Evolutionary conservation across 2,797 vertebrate species (phyloP), one percentile per base, ranked within the genome.

Genomic region (Allobates femoralis): DNA sequence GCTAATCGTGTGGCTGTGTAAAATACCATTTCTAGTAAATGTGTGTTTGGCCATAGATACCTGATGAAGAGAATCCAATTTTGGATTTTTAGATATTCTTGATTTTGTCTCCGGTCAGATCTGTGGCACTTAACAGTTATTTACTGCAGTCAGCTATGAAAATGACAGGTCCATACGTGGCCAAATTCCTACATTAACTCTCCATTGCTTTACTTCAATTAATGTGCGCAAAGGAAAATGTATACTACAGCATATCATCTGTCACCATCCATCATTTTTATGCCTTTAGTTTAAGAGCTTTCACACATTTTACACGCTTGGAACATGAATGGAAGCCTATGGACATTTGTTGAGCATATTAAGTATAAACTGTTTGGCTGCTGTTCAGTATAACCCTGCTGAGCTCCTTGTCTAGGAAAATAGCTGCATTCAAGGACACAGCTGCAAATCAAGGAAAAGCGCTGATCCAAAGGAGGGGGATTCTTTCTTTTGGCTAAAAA

Each of bases 331-430:
- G 21, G 30, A 78, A 19, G 50, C 34, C 16, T 56, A 41, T 19
- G 34, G 84, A 85, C 50, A 71, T 85, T 79, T 71, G 62, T 79
- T 18, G 11, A 56, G 74, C 16, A 11, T 50, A 67, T 71, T 73
- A 81, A 74, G 51, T 75, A 2, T 23, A 67, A 74, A 53, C n/a
- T 62, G 30, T 62, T 58, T 81, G 85, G 85, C 85, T 81, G 67
- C 56, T 74, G 28, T 81, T 86, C 69, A 51, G 67, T 21, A 75
- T 81, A 26, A 7, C 67, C 84, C 21, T 41, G 12, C 51, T 50
- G 34, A 56, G 34, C 34, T 2, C 28, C 28, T 37, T 16, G 6
- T 50, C 37, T 81, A 60, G 78, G 79, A 80, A 82, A 86, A 81
- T 69, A 66, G 69, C 28, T 76, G 41, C 19, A 32, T 62, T 62